Percentiles rank a stretch among this genome's conserved stretches.
Conservation (phyloP, 1,140 invertebrate genomes). For the Mercenaria mercenaria region DNA sequence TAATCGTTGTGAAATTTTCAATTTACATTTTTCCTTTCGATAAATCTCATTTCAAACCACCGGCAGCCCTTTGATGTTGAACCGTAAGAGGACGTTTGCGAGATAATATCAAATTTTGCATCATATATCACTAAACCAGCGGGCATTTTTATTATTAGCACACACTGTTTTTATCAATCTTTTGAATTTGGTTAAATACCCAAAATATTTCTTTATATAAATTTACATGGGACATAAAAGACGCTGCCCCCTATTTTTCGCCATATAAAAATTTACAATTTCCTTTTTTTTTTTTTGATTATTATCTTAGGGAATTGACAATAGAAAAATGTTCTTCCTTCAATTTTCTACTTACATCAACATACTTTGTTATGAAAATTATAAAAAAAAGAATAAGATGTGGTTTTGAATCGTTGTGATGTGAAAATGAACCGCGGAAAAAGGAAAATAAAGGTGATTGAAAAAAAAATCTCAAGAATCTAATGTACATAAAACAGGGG, state of each 20-base stretch:
- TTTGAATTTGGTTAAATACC: neutral
- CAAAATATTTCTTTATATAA: slow-evolving; percentile 4
- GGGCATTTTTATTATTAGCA: neutral
- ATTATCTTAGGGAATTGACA: too few relatives aligned
- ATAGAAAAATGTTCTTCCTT: too few relatives aligned
- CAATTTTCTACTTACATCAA: too few relatives aligned
- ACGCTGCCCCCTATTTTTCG: neutral
- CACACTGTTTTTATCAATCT: neutral
- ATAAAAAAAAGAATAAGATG: too few relatives aligned
- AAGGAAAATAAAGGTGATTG: too few relatives aligned
- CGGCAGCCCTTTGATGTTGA: slow-evolving; percentile 11
- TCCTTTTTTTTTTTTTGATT: neutral
- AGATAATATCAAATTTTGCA: slow-evolving; percentile 33
- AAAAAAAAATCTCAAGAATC: too few relatives aligned
- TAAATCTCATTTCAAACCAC: neutral
- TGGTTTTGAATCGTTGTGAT: too few relatives aligned
- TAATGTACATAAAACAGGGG: too few relatives aligned
- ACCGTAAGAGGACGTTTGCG: neutral
- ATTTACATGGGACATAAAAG: neutral
- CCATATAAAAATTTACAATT: neutral
- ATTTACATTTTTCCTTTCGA: neutral
- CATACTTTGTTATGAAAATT: too few relatives aligned
- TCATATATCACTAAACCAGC: slow-evolving; percentile 15
- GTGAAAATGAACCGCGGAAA: too few relatives aligned
- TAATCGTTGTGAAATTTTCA: neutral